Conservation (phyloP, 2,113 vertebrate species). For the Heterocephalus glaber region DNA sequence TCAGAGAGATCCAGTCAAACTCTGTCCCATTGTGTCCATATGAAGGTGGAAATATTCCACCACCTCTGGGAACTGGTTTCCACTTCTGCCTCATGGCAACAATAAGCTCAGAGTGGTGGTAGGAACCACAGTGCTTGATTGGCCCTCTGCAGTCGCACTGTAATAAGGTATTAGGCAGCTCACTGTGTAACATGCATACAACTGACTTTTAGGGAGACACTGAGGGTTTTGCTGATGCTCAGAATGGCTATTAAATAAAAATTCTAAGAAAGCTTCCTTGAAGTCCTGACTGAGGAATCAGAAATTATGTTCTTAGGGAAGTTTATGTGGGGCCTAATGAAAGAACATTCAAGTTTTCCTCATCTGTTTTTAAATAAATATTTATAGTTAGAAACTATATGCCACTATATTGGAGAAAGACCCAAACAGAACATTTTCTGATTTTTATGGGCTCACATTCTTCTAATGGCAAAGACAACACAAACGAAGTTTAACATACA, state of each 20-base stretch:
- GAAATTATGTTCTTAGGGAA: background rate
- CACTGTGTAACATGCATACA: fast-evolving
- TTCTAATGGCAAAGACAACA: background rate
- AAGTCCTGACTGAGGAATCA: background rate
- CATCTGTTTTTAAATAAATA: background rate
- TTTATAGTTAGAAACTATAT: background rate
- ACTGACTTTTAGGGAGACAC: background rate
- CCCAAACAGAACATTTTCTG: background rate
- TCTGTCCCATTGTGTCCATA: background rate
- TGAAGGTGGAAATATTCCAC: background rate
- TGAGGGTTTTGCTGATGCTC: background rate
- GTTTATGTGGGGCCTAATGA: background rate
- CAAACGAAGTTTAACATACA: background rate
- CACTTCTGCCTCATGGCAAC: background rate
- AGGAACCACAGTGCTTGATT: background rate
- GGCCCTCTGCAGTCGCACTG: background rate
- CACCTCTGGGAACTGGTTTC: background rate
- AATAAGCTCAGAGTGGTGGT: background rate
- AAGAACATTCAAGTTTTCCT: background rate
- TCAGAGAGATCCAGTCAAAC: background rate
- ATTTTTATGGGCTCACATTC: background rate
- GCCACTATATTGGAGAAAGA: background rate
- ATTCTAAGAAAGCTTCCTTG: background rate
- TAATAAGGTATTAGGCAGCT: background rate
- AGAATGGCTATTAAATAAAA: background rate